Evolutionary conservation across 2,888 invertebrate species (phyloP).

Genomic region (Pyrocoelia pectoralis): DNA sequence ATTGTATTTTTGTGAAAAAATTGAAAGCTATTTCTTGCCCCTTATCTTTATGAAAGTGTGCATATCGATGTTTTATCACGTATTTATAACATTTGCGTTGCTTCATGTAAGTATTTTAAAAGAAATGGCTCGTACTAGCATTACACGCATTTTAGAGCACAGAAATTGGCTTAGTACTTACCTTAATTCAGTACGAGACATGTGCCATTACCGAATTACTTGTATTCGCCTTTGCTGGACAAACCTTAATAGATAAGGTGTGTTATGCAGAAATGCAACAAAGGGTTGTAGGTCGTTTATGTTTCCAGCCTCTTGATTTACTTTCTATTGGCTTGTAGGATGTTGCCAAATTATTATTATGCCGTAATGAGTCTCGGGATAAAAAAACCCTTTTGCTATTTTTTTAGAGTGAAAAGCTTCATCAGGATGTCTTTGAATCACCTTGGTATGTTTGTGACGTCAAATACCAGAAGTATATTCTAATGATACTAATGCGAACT

Average conservation of each 20-base stretch:
- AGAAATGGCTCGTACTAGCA: too few species aligned
- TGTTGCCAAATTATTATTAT: too few species aligned
- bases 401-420: conserved; percentile 21
- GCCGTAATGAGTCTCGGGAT: too few species aligned
- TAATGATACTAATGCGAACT: conserved; percentile 17
- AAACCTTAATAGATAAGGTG: conserved; percentile 18
- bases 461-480: conserved; percentile 4
- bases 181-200: conserved; percentile 17
- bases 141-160: conserved; percentile 10
- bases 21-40: conserved; percentile 22
- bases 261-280: too few species aligned
- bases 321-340: too few species aligned
- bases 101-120: conserved; percentile 16
- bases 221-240: conserved; percentile 19
- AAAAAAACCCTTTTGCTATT: too few species aligned
- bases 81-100: conserved; percentile 22
- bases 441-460: conserved; percentile 22
- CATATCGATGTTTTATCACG: conserved; percentile 24
- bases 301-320: too few species aligned
- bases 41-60: conserved; percentile 23
- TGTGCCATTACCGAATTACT: conserved; percentile 22
- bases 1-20: conserved; percentile 11
- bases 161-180: conserved; percentile 10
- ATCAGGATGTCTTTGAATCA: not conserved
- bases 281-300: too few species aligned